Conservation (phyloP, 2,113 vertebrate genomes). For the Diphyllodes magnificus region DNA sequence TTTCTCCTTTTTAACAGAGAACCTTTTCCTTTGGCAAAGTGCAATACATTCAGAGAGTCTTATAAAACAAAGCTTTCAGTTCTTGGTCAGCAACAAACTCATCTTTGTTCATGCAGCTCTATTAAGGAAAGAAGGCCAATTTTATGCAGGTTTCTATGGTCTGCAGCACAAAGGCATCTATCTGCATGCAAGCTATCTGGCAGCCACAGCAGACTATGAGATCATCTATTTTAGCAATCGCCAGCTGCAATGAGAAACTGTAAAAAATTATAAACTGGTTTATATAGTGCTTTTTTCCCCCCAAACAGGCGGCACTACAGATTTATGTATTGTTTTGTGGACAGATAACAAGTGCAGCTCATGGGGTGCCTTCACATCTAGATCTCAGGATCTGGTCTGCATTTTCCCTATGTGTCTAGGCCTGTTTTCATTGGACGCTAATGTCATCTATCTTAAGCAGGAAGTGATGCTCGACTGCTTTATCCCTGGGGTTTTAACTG, state of each 20-base stretch:
- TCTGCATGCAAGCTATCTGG: conserved; percentile 78
- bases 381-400: neutral
- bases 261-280: conserved; percentile 77
- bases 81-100: conserved; percentile 83
- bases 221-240: conserved; percentile 72
- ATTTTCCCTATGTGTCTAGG: neutral
- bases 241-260: conserved; percentile 69
- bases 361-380: neutral
- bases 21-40: conserved; percentile 73
- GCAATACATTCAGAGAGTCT: conserved; percentile 74
- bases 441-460: conserved; percentile 63
- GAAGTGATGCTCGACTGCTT: conserved; percentile 70
- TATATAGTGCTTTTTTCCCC: conserved; percentile 63
- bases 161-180: conserved; percentile 77
- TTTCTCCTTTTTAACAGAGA: conserved; percentile 43
- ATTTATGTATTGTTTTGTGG: conserved; percentile 52
- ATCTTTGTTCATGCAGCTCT: conserved; percentile 81
- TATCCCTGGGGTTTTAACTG: conserved; percentile 60
- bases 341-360: conserved; percentile 45
- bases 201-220: conserved; percentile 71
- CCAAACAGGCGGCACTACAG: conserved; percentile 17
- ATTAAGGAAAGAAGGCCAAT: conserved; percentile 83
- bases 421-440: conserved; percentile 32
- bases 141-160: conserved; percentile 83
- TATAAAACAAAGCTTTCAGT: conserved; percentile 82